phyloP scores from a whole-genome alignment of 2,113 vertebrate genomes.

The Ammodytes marinus region DNA sequence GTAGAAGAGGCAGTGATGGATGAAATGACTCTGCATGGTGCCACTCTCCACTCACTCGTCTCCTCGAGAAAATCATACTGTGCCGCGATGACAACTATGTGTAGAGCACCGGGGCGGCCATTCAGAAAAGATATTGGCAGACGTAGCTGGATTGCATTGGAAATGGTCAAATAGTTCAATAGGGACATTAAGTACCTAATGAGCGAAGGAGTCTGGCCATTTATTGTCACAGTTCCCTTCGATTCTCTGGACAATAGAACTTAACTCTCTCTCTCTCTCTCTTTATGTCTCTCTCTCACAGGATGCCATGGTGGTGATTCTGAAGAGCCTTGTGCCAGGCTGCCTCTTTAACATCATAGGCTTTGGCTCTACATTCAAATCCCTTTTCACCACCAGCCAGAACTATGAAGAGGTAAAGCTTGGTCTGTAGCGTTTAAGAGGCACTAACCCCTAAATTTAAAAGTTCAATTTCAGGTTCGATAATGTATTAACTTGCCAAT shows the following conservation, averaged over 20 bases:
- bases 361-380: conserved; percentile 94
- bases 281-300: conserved; percentile 62
- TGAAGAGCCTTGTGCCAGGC: conserved; percentile 92
- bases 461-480: too few relatives aligned
- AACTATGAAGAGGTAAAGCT: conserved; percentile 90
- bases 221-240: not conserved
- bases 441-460: not conserved
- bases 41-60: not conserved
- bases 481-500: too few relatives aligned
- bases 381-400: conserved; percentile 91
- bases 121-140: not conserved
- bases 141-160: not conserved
- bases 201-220: not conserved
- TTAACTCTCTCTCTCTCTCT: not conserved
- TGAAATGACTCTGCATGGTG: not conserved
- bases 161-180: conserved; percentile 6
- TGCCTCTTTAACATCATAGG: conserved; percentile 94
- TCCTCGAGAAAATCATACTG: conserved; percentile 11
- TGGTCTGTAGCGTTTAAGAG: not conserved
- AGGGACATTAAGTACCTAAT: conserved; percentile 14
- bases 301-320: conserved; percentile 93
- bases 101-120: not conserved
- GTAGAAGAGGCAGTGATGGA: conserved; percentile 24
- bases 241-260: not conserved
- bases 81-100: not conserved